Evolutionary conservation across 1,140 invertebrate genomes (phyloP), one percentile per base, ranked within the genome.

Genomic region (Drosophila sp.): DNA sequence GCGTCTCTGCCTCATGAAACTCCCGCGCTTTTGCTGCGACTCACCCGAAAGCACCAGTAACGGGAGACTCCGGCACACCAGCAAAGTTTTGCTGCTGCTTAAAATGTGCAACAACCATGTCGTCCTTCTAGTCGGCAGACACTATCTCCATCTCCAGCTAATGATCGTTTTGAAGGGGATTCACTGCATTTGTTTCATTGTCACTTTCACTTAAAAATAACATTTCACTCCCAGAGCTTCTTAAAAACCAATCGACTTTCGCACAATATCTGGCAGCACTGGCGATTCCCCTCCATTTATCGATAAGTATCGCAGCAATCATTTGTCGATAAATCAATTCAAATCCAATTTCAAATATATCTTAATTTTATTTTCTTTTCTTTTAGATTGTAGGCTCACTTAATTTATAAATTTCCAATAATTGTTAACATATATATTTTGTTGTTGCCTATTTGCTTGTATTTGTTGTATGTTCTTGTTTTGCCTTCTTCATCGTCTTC

Each of bases 341-440:
- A 50, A 50, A 27, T 27, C 27, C 8, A 50, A 50, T 25, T 50
- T 50, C 23, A 50, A 50, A 50, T 50, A 50, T 50, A 50, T 50
- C 44, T 50, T 50, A 50, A 50, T 50, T 50, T 50, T 50, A 50
- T 27, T 50, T 30, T 70, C 38, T 33, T 76, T 75, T 70, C 61
- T 70, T 76, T 76, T 76, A 66, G 73, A 76, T 76, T 76, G 72
- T 73, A 76, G 73, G 73, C 73, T 76, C 73, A 55, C 73, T 78
- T 78, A 78, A 68, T 71, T 57, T 35, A 23, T 77, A 76, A 77
- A 67, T 77, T 65, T 67, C 38, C 23, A 50, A 27, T 50, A 50
- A 68, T 64, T 76, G 56, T 76, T 76, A 41, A 65, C 76, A 76
- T 74, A 76, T 70, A 77, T 76, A 77, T 70, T 65, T 50, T 65